Percentiles rank a stretch among this genome's conserved stretches.
phyloP scores from a whole-genome alignment of 2,797 vertebrate species.

The Chaetophractus vellerosus region DNA sequence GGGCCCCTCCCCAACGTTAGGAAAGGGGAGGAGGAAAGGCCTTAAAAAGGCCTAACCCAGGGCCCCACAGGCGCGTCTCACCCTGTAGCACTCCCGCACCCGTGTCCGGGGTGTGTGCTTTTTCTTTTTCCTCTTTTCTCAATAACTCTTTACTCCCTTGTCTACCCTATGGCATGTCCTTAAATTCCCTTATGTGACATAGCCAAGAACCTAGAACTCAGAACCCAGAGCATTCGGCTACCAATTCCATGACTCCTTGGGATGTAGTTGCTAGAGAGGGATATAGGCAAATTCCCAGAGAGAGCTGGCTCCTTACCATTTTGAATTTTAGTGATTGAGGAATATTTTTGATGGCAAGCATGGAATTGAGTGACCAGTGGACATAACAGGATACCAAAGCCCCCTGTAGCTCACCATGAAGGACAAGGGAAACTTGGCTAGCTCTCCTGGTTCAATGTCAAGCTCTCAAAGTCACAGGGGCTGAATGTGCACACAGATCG shows the following conservation, averaged over 20 bases:
- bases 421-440: neutral
- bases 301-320: neutral
- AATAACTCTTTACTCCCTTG: too few species aligned
- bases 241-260: neutral
- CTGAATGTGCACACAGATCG: neutral
- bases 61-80: too few species aligned
- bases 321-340: neutral
- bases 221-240: too few species aligned
- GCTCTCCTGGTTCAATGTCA: neutral
- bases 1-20: too few species aligned
- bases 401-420: neutral
- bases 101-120: too few species aligned
- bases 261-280: neutral
- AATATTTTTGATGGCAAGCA: neutral
- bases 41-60: too few species aligned
- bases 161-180: too few species aligned
- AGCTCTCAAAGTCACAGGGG: neutral
- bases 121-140: too few species aligned
- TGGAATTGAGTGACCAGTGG: neutral
- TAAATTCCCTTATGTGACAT: too few species aligned
- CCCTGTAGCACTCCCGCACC: too few species aligned
- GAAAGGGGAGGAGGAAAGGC: too few species aligned
- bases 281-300: neutral
- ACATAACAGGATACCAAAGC: neutral
- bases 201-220: too few species aligned